A percentile compares a stretch with the other conserved stretches of the same genome.
These are phyloP conservation scores for Asteroscopus sphinx DNA, from an alignment of 2,888 invertebrate genomes.

Conservation along the genomic window DNA sequence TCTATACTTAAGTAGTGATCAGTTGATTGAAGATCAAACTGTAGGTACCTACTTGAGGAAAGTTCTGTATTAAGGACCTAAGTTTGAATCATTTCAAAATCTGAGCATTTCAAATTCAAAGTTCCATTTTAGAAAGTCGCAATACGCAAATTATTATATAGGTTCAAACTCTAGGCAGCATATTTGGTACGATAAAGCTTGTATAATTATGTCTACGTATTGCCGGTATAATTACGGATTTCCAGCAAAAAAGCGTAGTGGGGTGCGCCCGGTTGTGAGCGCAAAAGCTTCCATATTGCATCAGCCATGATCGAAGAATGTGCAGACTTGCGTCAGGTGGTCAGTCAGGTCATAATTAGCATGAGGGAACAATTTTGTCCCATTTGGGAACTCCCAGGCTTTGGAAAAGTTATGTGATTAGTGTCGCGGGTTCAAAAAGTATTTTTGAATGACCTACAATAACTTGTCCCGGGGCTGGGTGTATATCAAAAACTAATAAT, in stretches of 20 bases:
- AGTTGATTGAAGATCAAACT: too few species aligned
- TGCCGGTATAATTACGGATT: slow-evolving; percentile 35
- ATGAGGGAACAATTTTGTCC: not conserved
- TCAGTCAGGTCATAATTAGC: not conserved
- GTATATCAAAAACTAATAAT: too few species aligned
- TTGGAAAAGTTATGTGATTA: too few species aligned
- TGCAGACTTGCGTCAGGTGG: slow-evolving; percentile 35
- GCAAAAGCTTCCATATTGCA: slow-evolving; percentile 70
- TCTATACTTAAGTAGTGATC: too few species aligned
- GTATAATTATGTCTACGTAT: slow-evolving; percentile 26
- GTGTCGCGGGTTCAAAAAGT: too few species aligned
- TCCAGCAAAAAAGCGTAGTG: slow-evolving; percentile 35
- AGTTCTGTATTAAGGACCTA: too few species aligned
- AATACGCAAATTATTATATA: not conserved
- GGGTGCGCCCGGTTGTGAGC: slow-evolving; percentile 55
- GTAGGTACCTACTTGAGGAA: too few species aligned
- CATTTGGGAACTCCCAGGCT: too few species aligned
- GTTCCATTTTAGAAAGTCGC: not conserved
- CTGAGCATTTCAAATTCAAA: not conserved
- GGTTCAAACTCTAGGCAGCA: not conserved
- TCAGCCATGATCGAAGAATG: slow-evolving; percentile 64
- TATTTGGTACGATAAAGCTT: slow-evolving; percentile 15
- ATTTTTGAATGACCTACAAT: too few species aligned
- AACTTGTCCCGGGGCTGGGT: too few species aligned
- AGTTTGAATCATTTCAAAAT: too few species aligned